Base-by-base conservation (phyloP, 2,888 invertebrate genomes). In the Chrysopilus asiliformis region DNA sequence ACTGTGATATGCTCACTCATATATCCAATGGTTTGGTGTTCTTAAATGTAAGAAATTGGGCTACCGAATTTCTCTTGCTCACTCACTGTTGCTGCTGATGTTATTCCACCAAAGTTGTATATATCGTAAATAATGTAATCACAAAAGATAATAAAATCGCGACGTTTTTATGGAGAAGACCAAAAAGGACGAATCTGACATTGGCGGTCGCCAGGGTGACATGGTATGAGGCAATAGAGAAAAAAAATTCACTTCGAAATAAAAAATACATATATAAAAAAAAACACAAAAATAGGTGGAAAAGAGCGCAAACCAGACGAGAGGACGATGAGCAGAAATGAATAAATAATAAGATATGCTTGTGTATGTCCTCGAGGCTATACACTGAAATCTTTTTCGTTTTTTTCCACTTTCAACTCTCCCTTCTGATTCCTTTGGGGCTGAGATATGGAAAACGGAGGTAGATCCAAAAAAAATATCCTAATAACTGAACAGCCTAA, bases 131-230 rank as follows among this genome's bases (percentile, higher is more conserved):
- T 36, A 36, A 36, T 36, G 36, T 36, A 36, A 36, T 36, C 36
- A 30, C 14, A 36, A 36, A 36, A 36, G 31, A 36, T 31, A 36
- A 36, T 36, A 36, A 36, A 36, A 36, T 36, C 36, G 36, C 36
- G 36, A 36, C 36, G 36, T 36, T 36, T 36, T 36, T 36, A 36
- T 36, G 36, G 25, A 24, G 31, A 22, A 30, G 7, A 22, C 7
- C 7, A 22, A 22, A 22, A 22, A 22, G 22, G 22, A 22, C 22
- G 10, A 7, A 22, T 22, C 22, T 22, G 7, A 8, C 22, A 7
- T 8, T 22, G 7, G 10, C 10, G 7, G 10, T 22, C 10, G 22
- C n/a, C n/a, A n/a, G n/a, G n/a, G n/a, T n/a, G n/a, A n/a, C n/a
- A n/a, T n/a, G n/a, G n/a, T n/a, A n/a, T n/a, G 10, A 22, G 10